Evolutionary conservation across 2,113 vertebrate genomes (phyloP).

Genomic region (Garra rufa): DNA sequence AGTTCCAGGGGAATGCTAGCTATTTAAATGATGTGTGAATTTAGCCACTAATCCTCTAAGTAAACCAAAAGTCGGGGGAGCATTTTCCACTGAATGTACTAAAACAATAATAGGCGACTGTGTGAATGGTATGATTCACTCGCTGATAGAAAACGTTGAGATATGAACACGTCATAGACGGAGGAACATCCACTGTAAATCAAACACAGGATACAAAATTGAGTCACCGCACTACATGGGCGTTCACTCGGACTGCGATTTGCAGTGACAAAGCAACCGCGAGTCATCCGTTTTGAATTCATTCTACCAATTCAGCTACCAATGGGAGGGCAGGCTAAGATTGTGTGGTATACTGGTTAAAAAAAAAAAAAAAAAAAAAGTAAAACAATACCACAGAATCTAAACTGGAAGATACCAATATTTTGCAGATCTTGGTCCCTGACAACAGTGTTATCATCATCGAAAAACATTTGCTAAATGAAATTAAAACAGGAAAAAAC

Average conservation of each 20-base stretch:
- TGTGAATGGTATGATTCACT: constrained; percentile 22
- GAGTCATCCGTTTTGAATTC: not conserved
- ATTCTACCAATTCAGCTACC: not conserved
- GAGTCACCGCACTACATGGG: not conserved
- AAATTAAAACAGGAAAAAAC: not conserved
- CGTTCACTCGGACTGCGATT: not conserved
- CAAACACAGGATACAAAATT: constrained; percentile 30
- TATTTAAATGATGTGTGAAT: constrained; percentile 45
- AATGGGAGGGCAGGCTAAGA: not conserved
- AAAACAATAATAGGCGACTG: constrained; percentile 63
- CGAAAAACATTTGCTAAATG: not conserved
- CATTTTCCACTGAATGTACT: constrained; percentile 41
- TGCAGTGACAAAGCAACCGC: not conserved
- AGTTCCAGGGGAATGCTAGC: constrained; percentile 30
- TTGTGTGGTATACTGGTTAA: not conserved
- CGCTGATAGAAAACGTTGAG: not conserved
- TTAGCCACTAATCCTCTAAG: constrained; percentile 54
- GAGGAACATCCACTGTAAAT: not conserved
- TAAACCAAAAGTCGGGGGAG: constrained; percentile 28
- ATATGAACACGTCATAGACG: not conserved
- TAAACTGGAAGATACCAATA: not conserved
- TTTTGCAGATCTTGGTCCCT: not conserved
- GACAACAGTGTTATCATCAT: not conserved
- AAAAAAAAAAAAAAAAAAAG: not conserved
- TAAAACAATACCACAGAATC: not conserved